Base-by-base conservation (phyloP, 2,888 invertebrate genomes). In the Gryllus longicercus region DNA sequence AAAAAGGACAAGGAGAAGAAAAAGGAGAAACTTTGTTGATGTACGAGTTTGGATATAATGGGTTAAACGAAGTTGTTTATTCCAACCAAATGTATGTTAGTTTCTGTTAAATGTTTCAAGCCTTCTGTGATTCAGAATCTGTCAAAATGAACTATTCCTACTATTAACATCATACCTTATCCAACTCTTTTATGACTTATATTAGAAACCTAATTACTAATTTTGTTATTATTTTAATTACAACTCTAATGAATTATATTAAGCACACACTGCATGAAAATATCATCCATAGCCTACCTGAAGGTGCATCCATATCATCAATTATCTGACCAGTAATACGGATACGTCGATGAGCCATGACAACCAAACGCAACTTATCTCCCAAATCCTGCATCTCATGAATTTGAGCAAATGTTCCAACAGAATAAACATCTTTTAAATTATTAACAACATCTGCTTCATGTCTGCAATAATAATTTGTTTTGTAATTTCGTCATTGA, bases 371-470 rank as follows among this genome's bases (percentile, higher is more conserved):
- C 78, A 98, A 87, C 86, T 94, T 94, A 85, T 95, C 96, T 11
- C 96, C 98, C 86, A 97, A 90, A 86, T 98, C 98, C 86, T 98
- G 97, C 88, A 99, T 92, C 88, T 99, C 99, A 84, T 97, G 96
- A 83, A 99, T 98, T 88, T 99, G 98, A 12, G 97, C 99, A 88
- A 99, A 99, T 2, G 98, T 96, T 12, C 99, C 99, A 50, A 98
- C 91, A 79, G 91, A 88, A 86, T 98, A 95, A 74, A 99, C 90
- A 83, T 99, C 98, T 82, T 94, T 92, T 50, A 98, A 85, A 79
- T 90, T 93, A 16, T 93, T 90, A 0, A 99, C 95, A 23, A 97
- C 90, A 86, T 98, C 98, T 0, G 92, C 89, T 83, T 96, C 95
- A 85, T 95, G 95, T 83, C 91, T 92, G 84, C 21, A 86, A 84